Conservation (phyloP, 2,797 vertebrate genomes). For the Anguilla anguilla region DNA sequence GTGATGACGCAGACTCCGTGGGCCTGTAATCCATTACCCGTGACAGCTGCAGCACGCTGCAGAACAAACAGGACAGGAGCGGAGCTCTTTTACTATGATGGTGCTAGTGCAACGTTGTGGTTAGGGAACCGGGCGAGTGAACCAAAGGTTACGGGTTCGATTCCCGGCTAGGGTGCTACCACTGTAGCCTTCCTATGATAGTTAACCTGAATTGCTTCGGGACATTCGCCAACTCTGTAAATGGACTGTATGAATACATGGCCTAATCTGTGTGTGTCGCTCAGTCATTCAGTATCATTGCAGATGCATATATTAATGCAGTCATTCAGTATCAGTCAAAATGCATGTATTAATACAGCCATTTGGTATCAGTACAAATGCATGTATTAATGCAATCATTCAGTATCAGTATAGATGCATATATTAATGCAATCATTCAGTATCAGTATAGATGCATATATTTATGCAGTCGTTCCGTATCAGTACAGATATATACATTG, state of each 20-base stretch:
- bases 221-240: neutral
- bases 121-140: neutral
- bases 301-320: neutral
- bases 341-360: conserved; percentile 1
- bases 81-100: neutral
- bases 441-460: conserved; percentile 37
- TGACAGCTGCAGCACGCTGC: conserved; percentile 40
- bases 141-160: neutral
- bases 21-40: conserved; percentile 53
- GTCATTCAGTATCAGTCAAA: neutral
- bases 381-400: conserved; percentile 37
- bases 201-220: neutral
- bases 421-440: conserved; percentile 32
- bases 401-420: conserved; percentile 33
- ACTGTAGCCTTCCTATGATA: neutral
- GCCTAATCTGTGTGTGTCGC: neutral
- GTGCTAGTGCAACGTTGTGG: neutral
- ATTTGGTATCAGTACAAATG: conserved; percentile 26
- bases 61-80: neutral
- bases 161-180: neutral
- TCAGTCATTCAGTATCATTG: neutral
- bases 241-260: neutral
- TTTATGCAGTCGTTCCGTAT: conserved; percentile 24
- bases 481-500: neutral
- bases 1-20: conserved; percentile 44